Evolutionary conservation across 2,888 invertebrate genomes (phyloP).

Genomic region (Orchesella flavescens): DNA sequence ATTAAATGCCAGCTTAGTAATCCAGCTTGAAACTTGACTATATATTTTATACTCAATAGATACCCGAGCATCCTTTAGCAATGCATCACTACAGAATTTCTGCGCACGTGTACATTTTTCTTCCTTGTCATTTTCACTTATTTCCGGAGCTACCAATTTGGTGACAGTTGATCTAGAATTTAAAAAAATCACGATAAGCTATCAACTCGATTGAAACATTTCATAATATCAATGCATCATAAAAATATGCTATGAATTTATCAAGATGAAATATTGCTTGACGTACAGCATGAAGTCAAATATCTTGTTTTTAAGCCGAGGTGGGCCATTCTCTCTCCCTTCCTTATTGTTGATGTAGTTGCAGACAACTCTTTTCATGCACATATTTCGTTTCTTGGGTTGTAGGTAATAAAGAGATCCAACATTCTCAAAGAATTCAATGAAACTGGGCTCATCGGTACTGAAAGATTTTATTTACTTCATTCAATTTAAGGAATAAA

Average conservation of each 20-base stretch:
- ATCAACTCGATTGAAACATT: not conserved
- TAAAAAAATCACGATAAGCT: not conserved
- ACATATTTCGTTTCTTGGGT: conserved; percentile 69
- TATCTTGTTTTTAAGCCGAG: conserved; percentile 59
- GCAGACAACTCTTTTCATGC: conserved; percentile 71
- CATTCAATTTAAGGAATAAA: not conserved
- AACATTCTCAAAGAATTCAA: conserved; percentile 69
- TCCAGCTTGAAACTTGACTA: conserved; percentile 66
- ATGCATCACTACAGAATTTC: conserved; percentile 69
- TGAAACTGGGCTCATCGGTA: conserved; percentile 66
- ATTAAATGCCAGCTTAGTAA: conserved; percentile 68
- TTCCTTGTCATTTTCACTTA: conserved; percentile 56
- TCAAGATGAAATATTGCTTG: not conserved
- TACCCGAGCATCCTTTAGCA: conserved; percentile 68
- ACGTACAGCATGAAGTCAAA: conserved; percentile 72
- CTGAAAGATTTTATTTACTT: not conserved
- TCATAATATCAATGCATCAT: not conserved
- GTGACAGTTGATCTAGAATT: conserved; percentile 67
- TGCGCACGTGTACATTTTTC: conserved; percentile 67
- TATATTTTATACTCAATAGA: conserved; percentile 71
- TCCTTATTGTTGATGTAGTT: conserved; percentile 65
- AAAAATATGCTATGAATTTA: not conserved
- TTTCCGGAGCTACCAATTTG: conserved; percentile 70
- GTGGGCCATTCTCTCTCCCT: conserved; percentile 55
- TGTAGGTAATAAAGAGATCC: conserved; percentile 70